Evolutionary conservation across 2,113 vertebrate species (phyloP).

Genomic region (Lepidiolamprologus cunningtoni): DNA sequence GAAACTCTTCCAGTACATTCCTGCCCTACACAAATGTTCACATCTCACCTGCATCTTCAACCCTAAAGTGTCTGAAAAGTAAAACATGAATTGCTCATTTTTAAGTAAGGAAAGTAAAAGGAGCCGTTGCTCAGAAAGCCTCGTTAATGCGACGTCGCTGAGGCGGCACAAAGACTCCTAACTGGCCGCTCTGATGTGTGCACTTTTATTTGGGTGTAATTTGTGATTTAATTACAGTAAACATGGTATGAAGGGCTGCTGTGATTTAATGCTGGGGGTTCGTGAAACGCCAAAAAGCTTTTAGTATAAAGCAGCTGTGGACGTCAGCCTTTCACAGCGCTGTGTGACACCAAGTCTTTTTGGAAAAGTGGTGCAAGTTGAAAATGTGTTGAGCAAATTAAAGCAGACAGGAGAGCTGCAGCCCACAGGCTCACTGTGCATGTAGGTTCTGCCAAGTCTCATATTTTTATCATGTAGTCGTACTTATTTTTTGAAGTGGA

Average conservation of each 20-base stretch:
- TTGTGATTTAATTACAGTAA: background rate
- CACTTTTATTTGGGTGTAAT: background rate
- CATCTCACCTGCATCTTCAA: background rate
- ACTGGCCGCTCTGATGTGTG: background rate
- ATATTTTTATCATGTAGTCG: background rate
- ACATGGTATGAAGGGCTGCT: background rate
- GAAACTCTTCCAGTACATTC: background rate
- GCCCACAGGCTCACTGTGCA: background rate
- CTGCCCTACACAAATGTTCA: accelerated
- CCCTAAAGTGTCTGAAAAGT: background rate
- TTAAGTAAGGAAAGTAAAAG: background rate
- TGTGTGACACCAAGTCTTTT: background rate
- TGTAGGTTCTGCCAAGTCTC: accelerated
- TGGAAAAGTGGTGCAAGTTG: background rate
- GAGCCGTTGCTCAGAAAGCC: background rate
- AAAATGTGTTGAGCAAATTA: background rate
- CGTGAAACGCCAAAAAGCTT: background rate
- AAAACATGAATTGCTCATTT: background rate
- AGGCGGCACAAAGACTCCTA: background rate
- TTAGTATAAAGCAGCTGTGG: background rate
- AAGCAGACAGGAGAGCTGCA: background rate
- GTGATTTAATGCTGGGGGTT: background rate
- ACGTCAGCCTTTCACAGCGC: background rate
- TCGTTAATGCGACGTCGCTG: background rate
- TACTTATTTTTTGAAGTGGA: background rate